Percentiles rank a stretch among this genome's conserved stretches.
These are phyloP conservation scores for Ascaphus truei DNA, from an alignment of 2,113 vertebrate species.

Conservation along the genomic window DNA sequence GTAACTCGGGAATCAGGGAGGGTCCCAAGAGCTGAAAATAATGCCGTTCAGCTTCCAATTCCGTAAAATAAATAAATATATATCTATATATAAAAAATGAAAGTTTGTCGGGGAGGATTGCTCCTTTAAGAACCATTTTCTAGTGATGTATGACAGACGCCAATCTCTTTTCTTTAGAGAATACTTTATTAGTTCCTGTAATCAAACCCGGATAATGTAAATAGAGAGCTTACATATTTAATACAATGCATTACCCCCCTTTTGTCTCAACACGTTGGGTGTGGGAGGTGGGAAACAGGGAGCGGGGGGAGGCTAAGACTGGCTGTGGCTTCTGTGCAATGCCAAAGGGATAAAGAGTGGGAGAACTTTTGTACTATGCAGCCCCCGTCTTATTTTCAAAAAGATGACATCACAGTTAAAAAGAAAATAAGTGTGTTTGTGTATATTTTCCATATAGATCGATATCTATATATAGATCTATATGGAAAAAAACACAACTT, in stretches of 20 bases:
- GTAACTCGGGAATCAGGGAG: too few relatives aligned
- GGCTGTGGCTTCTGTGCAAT: slow-evolving; percentile 82
- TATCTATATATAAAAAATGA: too few relatives aligned
- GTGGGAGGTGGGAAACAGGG: slow-evolving; percentile 86
- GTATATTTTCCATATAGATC: slow-evolving; percentile 65
- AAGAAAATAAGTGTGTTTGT: slow-evolving; percentile 71
- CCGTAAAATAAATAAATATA: too few relatives aligned
- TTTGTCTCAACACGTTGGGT: slow-evolving; percentile 54
- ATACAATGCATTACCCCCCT: slow-evolving; percentile 96
- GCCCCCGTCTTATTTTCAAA: slow-evolving; percentile 29
- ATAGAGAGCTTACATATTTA: slow-evolving; percentile 99
- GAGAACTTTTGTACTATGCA: slow-evolving; percentile 54
- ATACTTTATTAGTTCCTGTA: slow-evolving; percentile 99
- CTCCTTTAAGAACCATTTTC: too few relatives aligned
- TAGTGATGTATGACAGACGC: slow-evolving; percentile 1
- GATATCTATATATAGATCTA: slow-evolving; percentile 60
- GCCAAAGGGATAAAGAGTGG: slow-evolving; percentile 70
- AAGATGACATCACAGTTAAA: slow-evolving; percentile 74
- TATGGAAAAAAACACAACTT: slow-evolving; percentile 70
- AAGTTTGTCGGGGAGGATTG: too few relatives aligned
- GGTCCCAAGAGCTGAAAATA: too few relatives aligned
- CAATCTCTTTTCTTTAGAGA: slow-evolving; percentile 70
- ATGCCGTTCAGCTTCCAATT: too few relatives aligned
- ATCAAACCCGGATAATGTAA: slow-evolving; percentile 98
- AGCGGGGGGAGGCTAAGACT: slow-evolving; percentile 67